These are phyloP conservation scores for Phrynocephalus versicolor DNA, from an alignment of 2,113 vertebrate genomes.

Conservation along the genomic window DNA sequence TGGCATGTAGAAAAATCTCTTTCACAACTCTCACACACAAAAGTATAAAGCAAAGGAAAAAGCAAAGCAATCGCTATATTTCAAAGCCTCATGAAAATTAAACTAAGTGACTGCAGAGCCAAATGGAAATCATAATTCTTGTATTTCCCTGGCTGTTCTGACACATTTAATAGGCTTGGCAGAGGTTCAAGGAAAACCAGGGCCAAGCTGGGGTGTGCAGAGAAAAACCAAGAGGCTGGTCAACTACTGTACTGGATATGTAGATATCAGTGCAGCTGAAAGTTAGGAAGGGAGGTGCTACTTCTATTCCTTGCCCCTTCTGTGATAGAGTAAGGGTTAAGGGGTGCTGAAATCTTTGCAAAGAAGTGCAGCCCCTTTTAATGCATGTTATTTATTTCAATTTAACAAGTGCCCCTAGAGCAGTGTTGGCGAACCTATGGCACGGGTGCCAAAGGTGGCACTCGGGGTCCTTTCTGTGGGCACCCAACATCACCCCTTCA, in stretches of 20 bases:
- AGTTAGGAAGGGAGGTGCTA: constrained; percentile 4
- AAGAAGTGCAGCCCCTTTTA: constrained; percentile 16
- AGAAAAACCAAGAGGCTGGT: constrained; percentile 63
- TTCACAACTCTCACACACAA: not conserved
- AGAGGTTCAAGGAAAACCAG: constrained; percentile 67
- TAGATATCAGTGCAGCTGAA: constrained; percentile 51
- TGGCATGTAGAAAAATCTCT: constrained; percentile 22
- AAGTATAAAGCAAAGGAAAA: not conserved
- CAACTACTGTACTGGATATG: not conserved
- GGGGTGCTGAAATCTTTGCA: not conserved
- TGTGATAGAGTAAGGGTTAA: not conserved
- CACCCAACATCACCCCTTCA: too few relatives aligned
- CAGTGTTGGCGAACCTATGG: too few relatives aligned
- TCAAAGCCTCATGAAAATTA: constrained; percentile 74
- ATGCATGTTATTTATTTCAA: constrained; percentile 1
- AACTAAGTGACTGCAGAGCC: constrained; percentile 66
- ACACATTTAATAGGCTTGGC: constrained; percentile 77
- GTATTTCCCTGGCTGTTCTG: constrained; percentile 61
- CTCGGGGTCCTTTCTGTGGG: too few relatives aligned
- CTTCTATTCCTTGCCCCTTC: not conserved
- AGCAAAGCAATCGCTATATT: constrained; percentile 64
- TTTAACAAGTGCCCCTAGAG: not conserved
- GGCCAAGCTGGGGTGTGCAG: constrained; percentile 53
- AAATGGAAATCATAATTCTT: constrained; percentile 78
- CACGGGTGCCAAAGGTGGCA: too few relatives aligned